Evolutionary conservation across 2,113 vertebrate genomes (phyloP).

Genomic region (Larimichthys crocea): DNA sequence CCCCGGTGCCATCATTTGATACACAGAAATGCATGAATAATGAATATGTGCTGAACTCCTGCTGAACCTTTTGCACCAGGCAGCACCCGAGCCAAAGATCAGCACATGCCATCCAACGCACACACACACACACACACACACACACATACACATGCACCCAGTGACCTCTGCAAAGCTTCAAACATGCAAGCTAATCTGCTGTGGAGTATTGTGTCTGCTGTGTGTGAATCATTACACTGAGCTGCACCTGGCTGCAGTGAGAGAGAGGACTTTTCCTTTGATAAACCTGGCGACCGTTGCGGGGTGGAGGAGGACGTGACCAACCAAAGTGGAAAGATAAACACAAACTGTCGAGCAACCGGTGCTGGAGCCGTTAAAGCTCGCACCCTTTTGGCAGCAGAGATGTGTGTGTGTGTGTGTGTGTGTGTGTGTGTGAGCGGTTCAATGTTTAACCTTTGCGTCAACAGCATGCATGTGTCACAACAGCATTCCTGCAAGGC

Average conservation of each 20-base stretch:
- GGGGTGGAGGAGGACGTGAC: constrained; percentile 44
- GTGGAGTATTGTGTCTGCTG: constrained; percentile 49
- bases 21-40: constrained; percentile 76
- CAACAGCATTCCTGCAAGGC: constrained; percentile 78
- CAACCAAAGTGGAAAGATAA: constrained; percentile 69
- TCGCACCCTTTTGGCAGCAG: constrained; percentile 70
- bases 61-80: constrained; percentile 75
- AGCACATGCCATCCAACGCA: constrained; percentile 67
- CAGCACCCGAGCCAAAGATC: constrained; percentile 68
- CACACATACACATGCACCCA: constrained; percentile 53
- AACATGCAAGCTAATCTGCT: constrained; percentile 41
- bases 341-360: constrained; percentile 62
- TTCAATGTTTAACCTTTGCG: constrained; percentile 80
- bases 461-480: constrained; percentile 78
- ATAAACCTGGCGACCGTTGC: constrained; percentile 71
- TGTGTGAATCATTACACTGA: constrained; percentile 67
- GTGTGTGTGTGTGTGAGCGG: constrained; percentile 52
- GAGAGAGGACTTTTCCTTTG: constrained; percentile 56
- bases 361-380: constrained; percentile 60
- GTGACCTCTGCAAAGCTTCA: constrained; percentile 63
- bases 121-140: constrained; percentile 52
- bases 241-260: constrained; percentile 68
- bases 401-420: constrained; percentile 58
- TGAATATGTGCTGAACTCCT: constrained; percentile 77
- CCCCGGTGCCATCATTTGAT: constrained; percentile 34